phyloP scores from a whole-genome alignment of 2,797 vertebrate species.

The Dromococcyx pavoninus region DNA sequence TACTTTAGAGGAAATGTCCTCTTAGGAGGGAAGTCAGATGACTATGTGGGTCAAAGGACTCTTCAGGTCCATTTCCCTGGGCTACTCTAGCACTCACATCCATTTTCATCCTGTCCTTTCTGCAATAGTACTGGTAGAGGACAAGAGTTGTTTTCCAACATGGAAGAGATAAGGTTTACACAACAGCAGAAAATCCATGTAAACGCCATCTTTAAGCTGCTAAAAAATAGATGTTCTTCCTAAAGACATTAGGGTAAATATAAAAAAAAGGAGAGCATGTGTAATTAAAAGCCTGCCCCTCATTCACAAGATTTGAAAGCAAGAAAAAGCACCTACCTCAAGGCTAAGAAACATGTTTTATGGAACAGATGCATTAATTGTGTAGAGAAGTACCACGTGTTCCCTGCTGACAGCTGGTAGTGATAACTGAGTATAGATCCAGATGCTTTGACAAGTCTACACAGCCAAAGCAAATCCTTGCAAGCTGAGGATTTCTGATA shows the following conservation, averaged over 20 bases:
- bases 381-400: neutral
- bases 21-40: neutral
- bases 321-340: neutral
- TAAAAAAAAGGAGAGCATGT: fast-evolving
- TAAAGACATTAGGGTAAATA: neutral
- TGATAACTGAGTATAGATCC: neutral
- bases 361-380: neutral
- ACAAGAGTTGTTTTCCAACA: neutral
- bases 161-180: neutral
- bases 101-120: neutral
- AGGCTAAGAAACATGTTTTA: neutral
- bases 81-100: neutral
- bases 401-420: neutral
- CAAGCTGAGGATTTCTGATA: neutral
- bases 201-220: neutral
- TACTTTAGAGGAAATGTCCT: neutral
- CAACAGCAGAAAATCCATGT: neutral
- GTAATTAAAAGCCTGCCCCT: neutral
- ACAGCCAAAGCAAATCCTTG: neutral
- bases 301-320: neutral
- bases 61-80: neutral
- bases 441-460: neutral
- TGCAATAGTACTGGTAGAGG: neutral
- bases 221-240: neutral
- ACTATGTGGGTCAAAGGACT: neutral